Evolutionary conservation across 1,140 invertebrate genomes (phyloP).

Genomic region (Artemia franciscana): DNA sequence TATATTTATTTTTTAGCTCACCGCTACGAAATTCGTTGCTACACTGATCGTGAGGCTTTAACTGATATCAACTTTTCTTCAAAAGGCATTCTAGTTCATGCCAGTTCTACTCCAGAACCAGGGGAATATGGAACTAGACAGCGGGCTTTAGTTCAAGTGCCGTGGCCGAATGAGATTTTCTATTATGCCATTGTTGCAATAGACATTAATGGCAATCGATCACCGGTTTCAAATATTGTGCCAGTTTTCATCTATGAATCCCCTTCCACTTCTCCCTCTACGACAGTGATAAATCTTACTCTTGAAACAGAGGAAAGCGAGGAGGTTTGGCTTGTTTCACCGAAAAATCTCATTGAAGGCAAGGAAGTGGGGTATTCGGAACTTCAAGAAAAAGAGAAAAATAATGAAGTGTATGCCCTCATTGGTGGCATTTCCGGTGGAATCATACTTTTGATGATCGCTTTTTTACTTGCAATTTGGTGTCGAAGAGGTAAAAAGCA

Average conservation of each 20-base stretch:
- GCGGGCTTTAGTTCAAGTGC: conserved; percentile 15
- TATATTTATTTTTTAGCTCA: conserved; percentile 11
- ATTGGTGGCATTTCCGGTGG: conserved; percentile 14
- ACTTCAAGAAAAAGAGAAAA: conserved; percentile 10
- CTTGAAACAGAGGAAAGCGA: conserved; percentile 2
- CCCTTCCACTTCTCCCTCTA: conserved; percentile 13
- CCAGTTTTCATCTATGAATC: conserved; percentile 16
- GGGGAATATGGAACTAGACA: conserved; percentile 15
- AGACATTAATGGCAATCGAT: conserved; percentile 15
- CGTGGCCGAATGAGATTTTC: conserved; percentile 18
- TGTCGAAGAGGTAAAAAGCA: not conserved
- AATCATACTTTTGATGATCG: conserved; percentile 13
- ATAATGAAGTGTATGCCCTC: conserved; percentile 15
- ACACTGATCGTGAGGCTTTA: conserved; percentile 15
- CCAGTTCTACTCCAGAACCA: conserved; percentile 15
- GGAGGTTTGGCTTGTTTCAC: not conserved
- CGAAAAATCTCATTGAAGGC: conserved; percentile 9
- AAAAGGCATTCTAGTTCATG: conserved; percentile 17
- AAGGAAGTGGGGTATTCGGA: conserved; percentile 13
- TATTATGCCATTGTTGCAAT: conserved; percentile 18
- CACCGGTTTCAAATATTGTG: conserved; percentile 17
- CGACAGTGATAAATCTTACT: conserved; percentile 10
- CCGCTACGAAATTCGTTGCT: conserved; percentile 17
- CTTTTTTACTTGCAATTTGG: conserved; percentile 11
- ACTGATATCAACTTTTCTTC: conserved; percentile 15